Evolutionary conservation across 1,140 invertebrate genomes (phyloP).

Genomic region (Sarcophaga bullata): DNA sequence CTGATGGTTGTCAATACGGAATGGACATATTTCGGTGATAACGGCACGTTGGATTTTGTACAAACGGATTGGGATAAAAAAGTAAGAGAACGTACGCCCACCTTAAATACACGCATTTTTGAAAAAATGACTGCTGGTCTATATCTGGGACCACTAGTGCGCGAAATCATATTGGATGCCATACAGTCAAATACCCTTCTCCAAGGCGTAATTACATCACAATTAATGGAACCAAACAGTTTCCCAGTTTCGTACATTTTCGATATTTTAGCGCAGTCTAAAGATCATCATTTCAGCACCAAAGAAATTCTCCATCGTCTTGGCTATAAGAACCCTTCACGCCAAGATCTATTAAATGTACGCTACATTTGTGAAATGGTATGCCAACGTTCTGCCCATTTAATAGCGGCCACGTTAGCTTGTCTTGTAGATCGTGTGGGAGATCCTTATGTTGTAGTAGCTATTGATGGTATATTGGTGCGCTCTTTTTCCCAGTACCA

Average conservation of each 20-base stretch:
- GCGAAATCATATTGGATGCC: conserved; percentile 77
- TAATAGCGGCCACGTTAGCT: conserved; percentile 90
- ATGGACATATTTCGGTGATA: conserved; percentile 95
- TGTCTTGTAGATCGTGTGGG: conserved; percentile 87
- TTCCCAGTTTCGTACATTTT: conserved; percentile 93
- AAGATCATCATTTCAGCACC: conserved; percentile 81
- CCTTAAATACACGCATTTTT: conserved; percentile 80
- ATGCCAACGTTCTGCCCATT: conserved; percentile 88
- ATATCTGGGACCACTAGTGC: conserved; percentile 85
- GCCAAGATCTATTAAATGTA: conserved; percentile 87
- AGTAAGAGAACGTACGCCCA: conserved; percentile 84
- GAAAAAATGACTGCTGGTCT: conserved; percentile 93
- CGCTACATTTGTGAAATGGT: conserved; percentile 91
- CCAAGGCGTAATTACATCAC: conserved; percentile 91
- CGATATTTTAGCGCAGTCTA: conserved; percentile 91
- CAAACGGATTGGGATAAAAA: conserved; percentile 83
- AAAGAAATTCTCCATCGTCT: conserved; percentile 87
- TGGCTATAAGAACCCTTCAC: conserved; percentile 76
- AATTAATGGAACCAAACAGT: conserved; percentile 71
- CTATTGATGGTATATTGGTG: conserved; percentile 97
- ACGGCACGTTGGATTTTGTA: conserved; percentile 84
- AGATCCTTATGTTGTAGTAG: conserved; percentile 87
- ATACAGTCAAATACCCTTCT: conserved; percentile 94
- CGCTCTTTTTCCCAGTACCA: conserved; percentile 97
- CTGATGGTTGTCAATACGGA: conserved; percentile 90